Evolutionary conservation across 2,797 vertebrate genomes (phyloP), one percentile per base, ranked within the genome.

Genomic region (Sparus aurata): DNA sequence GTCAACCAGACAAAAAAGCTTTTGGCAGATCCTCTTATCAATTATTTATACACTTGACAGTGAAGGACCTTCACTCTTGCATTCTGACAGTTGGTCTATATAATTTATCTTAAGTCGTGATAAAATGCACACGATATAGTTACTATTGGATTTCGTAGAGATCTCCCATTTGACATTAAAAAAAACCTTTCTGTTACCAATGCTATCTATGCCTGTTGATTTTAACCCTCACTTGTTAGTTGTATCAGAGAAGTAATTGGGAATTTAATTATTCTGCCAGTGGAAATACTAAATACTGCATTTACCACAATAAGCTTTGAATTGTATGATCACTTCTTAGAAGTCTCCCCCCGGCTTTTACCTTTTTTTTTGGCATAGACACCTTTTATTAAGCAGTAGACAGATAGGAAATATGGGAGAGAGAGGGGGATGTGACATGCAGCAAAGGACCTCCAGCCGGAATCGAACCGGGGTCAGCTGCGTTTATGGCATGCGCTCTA

Each of bases 21-120:
- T 80, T 68, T 68, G 71, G 86, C 83, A 82, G 69, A 85, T 65
- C 79, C 27, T 81, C 53, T 70, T 59, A 89, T 92, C 75, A 87
- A 91, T 91, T 84, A 79, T 91, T 87, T 25, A 89, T 73, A 58
- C 54, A 49, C 55, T 50, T 72, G 57, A 77, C 61, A 65, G 46
- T n/a, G 2, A 75, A 4, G 43, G 47, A 15, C 2, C 30, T 59
- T 67, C 41, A 10, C 57, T 82, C 45, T 43, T 60, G 49, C n/a
- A 47, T 83, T 61, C 41, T 43, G 22, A 49, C 54, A 71, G 50
- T 77, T 43, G 73, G 59, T 70, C 25, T 59, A 1, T 60, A 23
- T 73, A 6, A n/a, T 46, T 69, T 45, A 30, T 27, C 49, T 52
- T 5, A 30, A 23, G 38, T 50, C 20, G 41, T 27, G 22, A 60